These are phyloP conservation scores for Meda fulgida DNA, from an alignment of 2,797 vertebrate genomes.

Conservation along the genomic window DNA sequence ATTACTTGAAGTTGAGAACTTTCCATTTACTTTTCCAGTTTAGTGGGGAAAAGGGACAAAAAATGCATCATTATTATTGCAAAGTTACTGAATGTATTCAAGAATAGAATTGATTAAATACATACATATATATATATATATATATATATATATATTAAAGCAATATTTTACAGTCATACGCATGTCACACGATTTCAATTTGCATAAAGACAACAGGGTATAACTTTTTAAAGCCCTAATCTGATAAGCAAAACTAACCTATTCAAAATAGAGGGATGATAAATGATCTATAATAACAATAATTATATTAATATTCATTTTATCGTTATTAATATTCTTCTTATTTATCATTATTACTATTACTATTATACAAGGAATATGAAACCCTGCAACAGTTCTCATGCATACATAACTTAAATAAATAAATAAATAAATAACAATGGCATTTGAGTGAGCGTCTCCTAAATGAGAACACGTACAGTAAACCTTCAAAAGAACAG, in stretches of 20 bases:
- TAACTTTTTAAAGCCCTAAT: not conserved
- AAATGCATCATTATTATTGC: conserved; percentile 6
- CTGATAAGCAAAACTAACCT: not conserved
- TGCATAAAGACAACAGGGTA: not conserved
- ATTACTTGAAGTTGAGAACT: conserved; percentile 2
- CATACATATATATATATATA: too few relatives aligned
- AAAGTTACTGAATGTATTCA: too few relatives aligned
- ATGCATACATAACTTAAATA: not conserved
- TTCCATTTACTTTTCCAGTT: not conserved
- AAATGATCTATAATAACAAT: not conserved
- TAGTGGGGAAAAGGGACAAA: not conserved
- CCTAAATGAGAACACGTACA: not conserved
- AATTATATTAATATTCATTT: not conserved
- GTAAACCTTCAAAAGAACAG: not conserved
- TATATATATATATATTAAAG: too few relatives aligned
- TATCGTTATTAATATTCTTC: not conserved
- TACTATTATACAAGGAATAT: not conserved
- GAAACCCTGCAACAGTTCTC: not conserved
- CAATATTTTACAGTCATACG: not conserved
- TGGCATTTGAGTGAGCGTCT: not conserved
- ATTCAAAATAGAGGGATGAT: not conserved
- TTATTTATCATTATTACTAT: not conserved
- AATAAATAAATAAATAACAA: conserved; percentile 7
- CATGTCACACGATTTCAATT: not conserved
- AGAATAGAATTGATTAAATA: too few relatives aligned